Percentiles rank a stretch among this genome's conserved stretches.
These are phyloP conservation scores for Tenebrio molitor DNA, from an alignment of 1,140 invertebrate species.

Conservation along the genomic window DNA sequence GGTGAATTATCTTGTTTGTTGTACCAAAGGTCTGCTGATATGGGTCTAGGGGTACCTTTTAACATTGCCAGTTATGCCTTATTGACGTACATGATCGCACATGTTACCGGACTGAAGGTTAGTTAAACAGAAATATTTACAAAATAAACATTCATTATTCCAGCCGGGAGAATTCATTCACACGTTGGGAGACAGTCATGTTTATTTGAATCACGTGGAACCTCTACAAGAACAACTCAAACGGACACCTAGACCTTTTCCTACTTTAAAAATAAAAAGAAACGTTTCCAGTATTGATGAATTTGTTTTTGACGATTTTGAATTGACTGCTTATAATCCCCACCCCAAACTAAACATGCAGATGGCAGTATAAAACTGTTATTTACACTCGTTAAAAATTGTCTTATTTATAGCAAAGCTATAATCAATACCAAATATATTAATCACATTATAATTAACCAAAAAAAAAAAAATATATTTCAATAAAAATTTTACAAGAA, in stretches of 20 bases:
- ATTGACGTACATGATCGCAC: slow-evolving; percentile 96
- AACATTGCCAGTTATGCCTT: slow-evolving; percentile 98
- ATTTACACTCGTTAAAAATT: too few relatives aligned
- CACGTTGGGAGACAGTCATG: slow-evolving; percentile 96
- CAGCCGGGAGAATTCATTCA: slow-evolving; percentile 97
- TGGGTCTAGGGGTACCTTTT: slow-evolving; percentile 98
- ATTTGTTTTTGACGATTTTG: slow-evolving; percentile 92
- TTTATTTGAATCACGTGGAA: slow-evolving; percentile 94
- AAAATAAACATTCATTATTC: too few relatives aligned
- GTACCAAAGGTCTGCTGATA: slow-evolving; percentile 98
- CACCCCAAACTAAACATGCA: slow-evolving; percentile 94
- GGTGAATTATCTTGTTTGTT: slow-evolving; percentile 90
- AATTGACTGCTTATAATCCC: slow-evolving; percentile 90
- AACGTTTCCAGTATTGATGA: slow-evolving; percentile 87
- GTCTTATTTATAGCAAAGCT: too few relatives aligned
- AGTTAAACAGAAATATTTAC: slow-evolving; percentile 16
- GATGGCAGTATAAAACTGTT: slow-evolving; percentile 90
- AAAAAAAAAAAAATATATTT: too few relatives aligned
- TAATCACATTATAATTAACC: too few relatives aligned
- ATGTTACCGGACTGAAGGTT: slow-evolving; percentile 89
- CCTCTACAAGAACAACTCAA: slow-evolving; percentile 87
- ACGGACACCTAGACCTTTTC: slow-evolving; percentile 87
- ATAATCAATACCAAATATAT: too few relatives aligned
- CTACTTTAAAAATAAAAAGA: slow-evolving; percentile 82
- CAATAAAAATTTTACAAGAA: too few relatives aligned